A percentile compares a stretch with the other conserved stretches of the same genome.
Conservation (phyloP, 2,888 invertebrate species). For the Ephialtes manifestator region DNA sequence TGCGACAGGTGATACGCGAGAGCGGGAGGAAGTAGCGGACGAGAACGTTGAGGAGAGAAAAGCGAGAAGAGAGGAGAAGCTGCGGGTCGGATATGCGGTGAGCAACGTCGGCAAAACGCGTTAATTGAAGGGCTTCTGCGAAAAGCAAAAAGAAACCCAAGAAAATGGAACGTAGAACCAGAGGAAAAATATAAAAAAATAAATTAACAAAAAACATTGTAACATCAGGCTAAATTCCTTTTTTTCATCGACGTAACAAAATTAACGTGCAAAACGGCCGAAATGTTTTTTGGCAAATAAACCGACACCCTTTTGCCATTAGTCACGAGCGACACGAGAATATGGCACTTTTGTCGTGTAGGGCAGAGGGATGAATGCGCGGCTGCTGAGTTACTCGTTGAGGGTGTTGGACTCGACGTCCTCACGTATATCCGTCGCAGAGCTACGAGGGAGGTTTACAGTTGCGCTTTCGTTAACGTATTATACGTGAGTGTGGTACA, state of each 20-base stretch:
- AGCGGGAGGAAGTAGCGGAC: constrained; percentile 2
- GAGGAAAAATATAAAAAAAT: neutral
- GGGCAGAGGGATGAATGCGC: constrained; percentile 6
- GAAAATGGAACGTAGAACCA: neutral
- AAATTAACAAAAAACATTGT: constrained; percentile 7
- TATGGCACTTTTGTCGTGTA: constrained; percentile 40
- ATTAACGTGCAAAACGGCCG: neutral
- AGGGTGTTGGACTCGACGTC: constrained; percentile 43
- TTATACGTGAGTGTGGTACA: constrained; percentile 68
- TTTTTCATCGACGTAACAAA: neutral
- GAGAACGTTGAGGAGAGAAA: constrained; percentile 48
- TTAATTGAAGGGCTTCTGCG: constrained; percentile 48
- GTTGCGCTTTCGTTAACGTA: constrained; percentile 69
- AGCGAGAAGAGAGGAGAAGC: constrained; percentile 4
- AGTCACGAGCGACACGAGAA: constrained; percentile 20
- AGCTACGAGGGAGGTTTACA: constrained; percentile 41
- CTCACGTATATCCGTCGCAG: constrained; percentile 58
- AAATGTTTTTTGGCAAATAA: neutral
- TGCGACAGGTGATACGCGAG: constrained; percentile 44
- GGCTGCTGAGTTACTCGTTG: constrained; percentile 1
- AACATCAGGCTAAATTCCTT: neutral
- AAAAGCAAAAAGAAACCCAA: constrained; percentile 18
- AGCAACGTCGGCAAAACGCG: constrained; percentile 38
- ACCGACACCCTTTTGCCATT: neutral
- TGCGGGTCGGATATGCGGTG: constrained; percentile 44